Evolutionary conservation across 2,888 invertebrate species (phyloP).

Genomic region (Agonum fuliginosum): DNA sequence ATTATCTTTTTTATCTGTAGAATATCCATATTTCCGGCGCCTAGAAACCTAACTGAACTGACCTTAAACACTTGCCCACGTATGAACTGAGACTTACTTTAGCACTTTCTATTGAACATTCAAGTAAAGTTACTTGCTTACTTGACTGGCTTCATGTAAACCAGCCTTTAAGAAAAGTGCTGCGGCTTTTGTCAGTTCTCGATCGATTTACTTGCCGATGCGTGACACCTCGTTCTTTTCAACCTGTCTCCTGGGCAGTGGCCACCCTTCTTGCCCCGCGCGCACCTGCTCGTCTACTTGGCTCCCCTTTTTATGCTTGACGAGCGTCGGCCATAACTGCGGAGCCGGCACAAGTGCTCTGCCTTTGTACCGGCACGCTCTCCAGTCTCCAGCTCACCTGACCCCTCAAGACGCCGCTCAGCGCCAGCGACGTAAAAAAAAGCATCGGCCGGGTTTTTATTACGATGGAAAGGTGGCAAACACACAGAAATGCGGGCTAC

Average conservation of each 20-base stretch:
- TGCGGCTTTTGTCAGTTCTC: constrained; percentile 62
- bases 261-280: constrained; percentile 11
- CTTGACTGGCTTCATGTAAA: neutral
- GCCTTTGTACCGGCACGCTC: constrained; percentile 18
- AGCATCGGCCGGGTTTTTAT: constrained; percentile 56
- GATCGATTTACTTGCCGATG: constrained; percentile 67
- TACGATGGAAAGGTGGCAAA: constrained; percentile 67
- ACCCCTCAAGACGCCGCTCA: neutral
- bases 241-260: constrained; percentile 62
- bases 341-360: constrained; percentile 56
- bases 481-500: constrained; percentile 68
- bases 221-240: constrained; percentile 67
- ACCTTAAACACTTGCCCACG: no score
- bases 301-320: constrained; percentile 63
- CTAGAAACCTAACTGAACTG: no score
- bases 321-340: constrained; percentile 64
- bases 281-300: constrained; percentile 11
- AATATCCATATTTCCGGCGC: no score
- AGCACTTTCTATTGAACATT: no score
- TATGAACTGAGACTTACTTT: no score
- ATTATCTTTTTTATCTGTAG: no score
- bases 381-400: constrained; percentile 28
- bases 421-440: constrained; percentile 48
- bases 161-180: neutral
- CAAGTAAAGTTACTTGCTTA: neutral